A percentile compares a stretch with the other conserved stretches of the same genome.
These are phyloP conservation scores for Seriola aureovittata DNA, from an alignment of 2,113 vertebrate species.

Conservation along the genomic window DNA sequence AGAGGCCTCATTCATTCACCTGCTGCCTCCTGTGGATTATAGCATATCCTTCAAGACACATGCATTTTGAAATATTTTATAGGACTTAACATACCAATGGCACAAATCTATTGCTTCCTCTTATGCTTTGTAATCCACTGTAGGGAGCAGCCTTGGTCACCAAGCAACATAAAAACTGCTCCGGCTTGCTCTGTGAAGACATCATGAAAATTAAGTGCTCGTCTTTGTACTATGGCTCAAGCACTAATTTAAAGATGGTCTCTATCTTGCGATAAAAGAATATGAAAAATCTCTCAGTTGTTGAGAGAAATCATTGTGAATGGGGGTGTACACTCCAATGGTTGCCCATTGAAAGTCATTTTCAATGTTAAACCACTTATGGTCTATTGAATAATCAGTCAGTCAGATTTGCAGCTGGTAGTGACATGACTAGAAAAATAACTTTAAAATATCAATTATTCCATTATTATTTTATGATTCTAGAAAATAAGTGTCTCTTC, in stretches of 20 bases:
- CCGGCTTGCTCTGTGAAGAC: constrained; percentile 45
- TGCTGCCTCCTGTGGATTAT: constrained; percentile 27
- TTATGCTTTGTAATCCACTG: constrained; percentile 26
- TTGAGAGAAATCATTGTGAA: constrained; percentile 51
- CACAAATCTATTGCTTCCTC: constrained; percentile 7
- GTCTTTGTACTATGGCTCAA: constrained; percentile 64
- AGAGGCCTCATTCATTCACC: constrained; percentile 39
- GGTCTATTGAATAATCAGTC: constrained; percentile 43
- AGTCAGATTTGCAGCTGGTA: constrained; percentile 12
- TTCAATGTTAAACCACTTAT: constrained; percentile 38
- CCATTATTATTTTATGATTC: constrained; percentile 17
- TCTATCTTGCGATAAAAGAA: constrained; percentile 63
- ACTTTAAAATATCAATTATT: constrained; percentile 19
- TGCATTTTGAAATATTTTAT: constrained; percentile 16
- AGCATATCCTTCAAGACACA: neutral
- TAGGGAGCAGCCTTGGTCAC: constrained; percentile 37
- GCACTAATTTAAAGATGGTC: constrained; percentile 72
- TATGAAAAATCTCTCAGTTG: constrained; percentile 48
- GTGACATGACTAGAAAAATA: constrained; percentile 4
- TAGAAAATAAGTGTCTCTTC: constrained; percentile 10
- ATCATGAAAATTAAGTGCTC: constrained; percentile 68
- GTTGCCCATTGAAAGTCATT: constrained; percentile 42
- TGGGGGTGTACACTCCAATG: constrained; percentile 28
- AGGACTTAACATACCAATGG: constrained; percentile 23
- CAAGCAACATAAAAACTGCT: constrained; percentile 58